Base-by-base conservation (phyloP, 2,113 vertebrate species). In the Pardalotus punctatus region DNA sequence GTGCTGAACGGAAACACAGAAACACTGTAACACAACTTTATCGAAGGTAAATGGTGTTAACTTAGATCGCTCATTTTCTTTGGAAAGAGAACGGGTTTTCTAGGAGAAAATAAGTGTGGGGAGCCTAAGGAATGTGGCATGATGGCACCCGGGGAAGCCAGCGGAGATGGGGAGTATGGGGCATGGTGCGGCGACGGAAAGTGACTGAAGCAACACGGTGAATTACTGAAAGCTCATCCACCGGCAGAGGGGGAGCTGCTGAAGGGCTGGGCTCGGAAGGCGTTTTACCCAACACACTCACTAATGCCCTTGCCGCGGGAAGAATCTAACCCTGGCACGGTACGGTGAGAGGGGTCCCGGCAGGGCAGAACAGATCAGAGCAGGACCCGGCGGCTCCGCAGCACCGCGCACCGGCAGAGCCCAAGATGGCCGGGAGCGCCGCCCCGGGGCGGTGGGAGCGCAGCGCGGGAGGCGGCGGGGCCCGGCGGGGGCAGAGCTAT, bases 311-410 rank as follows among this genome's bases (percentile, higher is more conserved):
- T 38, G 43, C 11, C 20, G 4, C 5, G 5, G 16, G 24, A 11
- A 25, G n/a, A 57, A 29, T 0, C 6, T 18, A 33, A 12, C 22
- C 31, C 10, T 0, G 33, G 33, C 31, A 21, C 7, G 17, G 27
- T 17, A 6, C 9, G 2, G 20, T 2, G 4, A 18, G 4, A 40
- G 7, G 1, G 2, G 0, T 2, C 7, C 14, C 9, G 1, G 20
- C n/a, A 29, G 0, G 8, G 2, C 5, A 5, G 11, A 5, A 12
- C 47, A 7, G 10, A 2, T 10, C 60, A 15, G 10, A 2, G 12
- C 60, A 5, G 3, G 3, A 4, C 4, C 0, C 0, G 0, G 7
- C 0, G 0, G 0, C 28, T 1, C 5, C 28, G 0, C 23, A 0
- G 9, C 3, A 1, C 0, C 35, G 1, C 4, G 0, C 45, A 4